Evolutionary conservation across 2,113 vertebrate species (phyloP).

Genomic region (Fulica atra): DNA sequence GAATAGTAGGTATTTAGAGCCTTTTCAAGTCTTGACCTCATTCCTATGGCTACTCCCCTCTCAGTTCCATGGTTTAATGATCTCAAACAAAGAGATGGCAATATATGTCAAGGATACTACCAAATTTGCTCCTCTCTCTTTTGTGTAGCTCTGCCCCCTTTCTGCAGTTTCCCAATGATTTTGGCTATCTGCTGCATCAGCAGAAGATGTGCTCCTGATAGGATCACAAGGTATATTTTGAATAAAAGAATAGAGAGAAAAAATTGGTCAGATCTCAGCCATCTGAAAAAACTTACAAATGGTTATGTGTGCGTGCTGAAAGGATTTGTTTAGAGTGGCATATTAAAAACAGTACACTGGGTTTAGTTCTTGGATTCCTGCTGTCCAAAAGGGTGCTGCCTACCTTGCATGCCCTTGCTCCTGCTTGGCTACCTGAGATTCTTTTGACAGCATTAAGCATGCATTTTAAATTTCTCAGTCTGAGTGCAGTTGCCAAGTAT

Average conservation of each 20-base stretch:
- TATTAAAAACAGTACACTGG: conserved; percentile 75
- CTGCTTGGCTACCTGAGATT: conserved; percentile 64
- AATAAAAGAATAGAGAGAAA: conserved; percentile 50
- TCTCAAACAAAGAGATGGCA: conserved; percentile 29
- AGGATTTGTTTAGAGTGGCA: conserved; percentile 73
- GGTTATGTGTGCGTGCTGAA: conserved; percentile 50
- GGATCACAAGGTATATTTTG: conserved; percentile 61
- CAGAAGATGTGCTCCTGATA: conserved; percentile 48
- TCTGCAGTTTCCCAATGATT: conserved; percentile 63
- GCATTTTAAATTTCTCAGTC: conserved; percentile 67
- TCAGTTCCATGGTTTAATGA: neutral
- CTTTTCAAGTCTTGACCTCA: neutral
- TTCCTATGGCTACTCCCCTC: neutral
- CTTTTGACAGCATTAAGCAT: conserved; percentile 64
- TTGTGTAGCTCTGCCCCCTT: conserved; percentile 61
- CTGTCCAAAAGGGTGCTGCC: conserved; percentile 39
- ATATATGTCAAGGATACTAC: conserved; percentile 43
- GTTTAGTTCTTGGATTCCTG: conserved; percentile 51
- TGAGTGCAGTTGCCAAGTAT: conserved; percentile 66
- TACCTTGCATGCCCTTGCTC: conserved; percentile 60
- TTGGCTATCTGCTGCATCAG: conserved; percentile 62
- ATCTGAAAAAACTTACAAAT: conserved; percentile 60
- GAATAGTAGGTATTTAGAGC: neutral
- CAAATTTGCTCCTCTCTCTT: conserved; percentile 62
- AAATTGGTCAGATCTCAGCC: conserved; percentile 46